Base-by-base conservation (phyloP, 2,888 invertebrate genomes). In the Sarcophaga carnaria region DNA sequence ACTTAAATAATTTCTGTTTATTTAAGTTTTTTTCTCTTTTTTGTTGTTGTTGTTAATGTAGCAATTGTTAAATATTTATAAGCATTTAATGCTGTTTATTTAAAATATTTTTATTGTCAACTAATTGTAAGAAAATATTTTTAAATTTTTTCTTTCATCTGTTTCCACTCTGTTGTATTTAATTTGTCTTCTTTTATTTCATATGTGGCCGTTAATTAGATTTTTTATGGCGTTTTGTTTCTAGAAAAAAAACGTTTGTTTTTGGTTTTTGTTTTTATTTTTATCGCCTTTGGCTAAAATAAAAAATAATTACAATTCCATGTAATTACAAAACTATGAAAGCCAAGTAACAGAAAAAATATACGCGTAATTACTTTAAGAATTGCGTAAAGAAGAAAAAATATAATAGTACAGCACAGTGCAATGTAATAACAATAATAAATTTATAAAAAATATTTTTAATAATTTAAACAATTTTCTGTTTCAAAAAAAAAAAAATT, bases 321-420 rank as follows among this genome's bases (percentile, higher is more conserved):
- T 6, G 37, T 71, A 71, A 79, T 71, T 79, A 49, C 6, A 37
- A 37, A 37, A 37, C 14, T 45, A 79, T 71, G 25, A 66, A 14
- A 66, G 37, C 3, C 37, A 37, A 60, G n/a, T 10, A n/a, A 70
- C 20, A 25, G 49, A 45, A 20, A 25, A 47, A 47, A 37, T 14
- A 5, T 22, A 79, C 3, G 72, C 49, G 27, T 71, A 64, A 80
- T 80, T 71, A 59, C 37, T 22, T 63, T 5, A 1, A 80, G 49
- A 71, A 80, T 80, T 80, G 71, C 79, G 54, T 59, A 80, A 80
- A 69, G 20, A 3, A 45, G 10, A 45, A 67, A 45, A n/a, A 67
- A 45, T 17, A n/a, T 45, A 67, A 67, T 14, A 37, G 17, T 37
- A 37, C 37, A 37, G 37, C 8, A 37, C 8, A 37, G 37, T 37